Evolutionary conservation across 2,113 vertebrate species (phyloP), one percentile per base, ranked within the genome.

Genomic region (Phainopepla nitens): DNA sequence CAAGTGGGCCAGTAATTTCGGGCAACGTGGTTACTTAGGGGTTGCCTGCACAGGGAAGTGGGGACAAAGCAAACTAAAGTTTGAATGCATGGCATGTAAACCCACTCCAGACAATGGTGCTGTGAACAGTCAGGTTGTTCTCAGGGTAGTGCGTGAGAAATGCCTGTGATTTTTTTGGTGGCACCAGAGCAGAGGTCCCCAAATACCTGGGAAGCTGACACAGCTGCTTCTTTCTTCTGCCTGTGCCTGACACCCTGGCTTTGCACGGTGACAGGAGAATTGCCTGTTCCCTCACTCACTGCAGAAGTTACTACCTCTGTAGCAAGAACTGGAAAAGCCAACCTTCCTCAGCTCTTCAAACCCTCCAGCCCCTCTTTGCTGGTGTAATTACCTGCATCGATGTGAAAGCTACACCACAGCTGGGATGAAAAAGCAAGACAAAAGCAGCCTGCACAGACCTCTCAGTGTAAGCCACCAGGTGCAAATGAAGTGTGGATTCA

Each of bases 1-100:
- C 71, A 86, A 93, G 90, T 20, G 79, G 72, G 61, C 73, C 89
- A 85, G 62, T 83, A 36, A 50, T 70, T 94, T 45, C 72, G 82
- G 78, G 73, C 79, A 73, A 51, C 11, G 22, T 45, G 64, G 82
- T 91, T 66, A 56, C 71, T 73, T 35, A 15, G 57, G 78, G 84
- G 71, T 68, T 68, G 95, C 86, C 76, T 44, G 80, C 83, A n/a
- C 51, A 27, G 44, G 33, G 58, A 77, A 51, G 64, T 5, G 71
- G 77, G 47, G 27, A 58, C 51, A 53, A 71, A 82, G 72, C 23
- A 82, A 79, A 77, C 18, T 6, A 4, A 44, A 56, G 58, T 77
- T 77, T 85, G 84, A 72, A 80, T 51, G 29, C 36, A 49, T 0
- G 9, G 45, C n/a, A 36, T 39, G 41, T 39, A 88, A 95, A 88